Evolutionary conservation across 2,113 vertebrate species (phyloP), one percentile per base, ranked within the genome.

Genomic region (Misgurnus mizolepis): DNA sequence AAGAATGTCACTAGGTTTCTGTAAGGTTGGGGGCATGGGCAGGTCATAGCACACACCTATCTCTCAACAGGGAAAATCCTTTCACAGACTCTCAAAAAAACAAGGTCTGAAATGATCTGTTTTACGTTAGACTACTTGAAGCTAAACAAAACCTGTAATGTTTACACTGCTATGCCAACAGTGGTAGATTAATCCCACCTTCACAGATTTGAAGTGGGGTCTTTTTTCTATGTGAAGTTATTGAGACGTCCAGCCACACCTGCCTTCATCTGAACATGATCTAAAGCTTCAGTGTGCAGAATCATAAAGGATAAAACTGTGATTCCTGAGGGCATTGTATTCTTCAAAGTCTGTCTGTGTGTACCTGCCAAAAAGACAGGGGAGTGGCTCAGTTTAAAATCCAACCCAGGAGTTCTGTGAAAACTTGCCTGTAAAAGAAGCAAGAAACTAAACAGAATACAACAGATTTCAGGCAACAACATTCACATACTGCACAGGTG

Each of bases 321-420:
- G 68, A 65, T 74, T 87, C 85, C 83, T 76, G 45, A 40, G 72
- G 90, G 89, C 79, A 76, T 84, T 78, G 85, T 84, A 70, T 89
- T 86, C 80, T 82, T 18, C 70, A 55, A 61, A 68, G 72, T 83
- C 8, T 83, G 84, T 83, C 58, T 79, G 67, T 89, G 89, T 89
- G 87, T 89, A 88, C 85, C 84, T 91, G 88, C 83, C 87, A 88
- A 89, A 45, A 76, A 61, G 73, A 81, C 22, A 80, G 87, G 90
- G 92, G 92, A 88, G 93, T 89, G 93, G 93, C 84, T 85, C 82
- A 77, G 88, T 87, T 82, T 86, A 1, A 76, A 83, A 88, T 88
- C 91, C 85, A 85, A 79, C 86, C 77, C 83, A 47, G 66, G 47
- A 80, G 79, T 87, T 86, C 68, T 92, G 91, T 85, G 88, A 79